Evolutionary conservation across 2,888 invertebrate species (phyloP).

Genomic region (Limulus polyphemus): DNA sequence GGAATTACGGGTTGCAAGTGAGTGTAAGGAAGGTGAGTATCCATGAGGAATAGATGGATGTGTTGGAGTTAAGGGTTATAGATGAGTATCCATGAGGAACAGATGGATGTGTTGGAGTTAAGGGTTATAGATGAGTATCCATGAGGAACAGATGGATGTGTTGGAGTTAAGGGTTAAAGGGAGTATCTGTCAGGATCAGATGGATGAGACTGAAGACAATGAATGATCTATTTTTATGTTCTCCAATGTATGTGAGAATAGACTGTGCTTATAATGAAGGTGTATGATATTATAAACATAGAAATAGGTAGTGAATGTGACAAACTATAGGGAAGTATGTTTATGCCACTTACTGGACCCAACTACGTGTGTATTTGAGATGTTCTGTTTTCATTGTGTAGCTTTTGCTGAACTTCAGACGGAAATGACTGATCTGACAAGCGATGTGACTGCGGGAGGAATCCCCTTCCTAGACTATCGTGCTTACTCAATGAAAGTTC

Average conservation of each 20-base stretch:
- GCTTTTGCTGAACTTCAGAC: conserved; percentile 95
- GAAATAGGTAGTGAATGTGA: too few species aligned
- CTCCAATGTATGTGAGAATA: too few species aligned
- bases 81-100: conserved; percentile 50
- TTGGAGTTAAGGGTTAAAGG: conserved; percentile 54
- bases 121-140: too few species aligned
- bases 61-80: conserved; percentile 45
- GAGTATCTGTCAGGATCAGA: conserved; percentile 59
- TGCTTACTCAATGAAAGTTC: conserved; percentile 92
- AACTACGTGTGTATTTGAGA: too few species aligned
- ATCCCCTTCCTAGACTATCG: conserved; percentile 97
- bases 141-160: too few species aligned
- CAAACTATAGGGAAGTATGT: too few species aligned
- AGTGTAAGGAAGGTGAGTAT: conserved; percentile 57
- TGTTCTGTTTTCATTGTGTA: too few species aligned
- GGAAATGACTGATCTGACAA: conserved; percentile 92
- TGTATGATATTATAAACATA: too few species aligned
- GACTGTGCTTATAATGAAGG: too few species aligned
- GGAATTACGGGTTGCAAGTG: conserved; percentile 87
- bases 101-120: conserved; percentile 82
- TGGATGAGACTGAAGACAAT: conserved; percentile 68
- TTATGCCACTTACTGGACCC: too few species aligned
- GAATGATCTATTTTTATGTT: too few species aligned
- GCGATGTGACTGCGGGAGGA: conserved; percentile 80
- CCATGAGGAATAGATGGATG: conserved; percentile 34